Percentiles rank a stretch among this genome's conserved stretches.
phyloP scores from a whole-genome alignment of 2,113 vertebrate genomes.

The Mola mola region DNA sequence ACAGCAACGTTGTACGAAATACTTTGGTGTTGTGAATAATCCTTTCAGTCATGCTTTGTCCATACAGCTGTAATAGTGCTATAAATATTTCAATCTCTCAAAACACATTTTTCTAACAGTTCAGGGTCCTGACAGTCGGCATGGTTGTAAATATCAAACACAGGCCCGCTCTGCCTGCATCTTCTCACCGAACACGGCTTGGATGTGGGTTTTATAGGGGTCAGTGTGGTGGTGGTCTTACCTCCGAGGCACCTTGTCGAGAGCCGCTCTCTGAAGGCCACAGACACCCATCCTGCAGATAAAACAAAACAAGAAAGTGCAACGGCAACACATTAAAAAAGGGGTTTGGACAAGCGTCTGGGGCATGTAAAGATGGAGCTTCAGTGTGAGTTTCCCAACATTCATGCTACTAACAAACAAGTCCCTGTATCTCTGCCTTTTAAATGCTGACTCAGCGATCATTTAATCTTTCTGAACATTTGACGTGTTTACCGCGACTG shows the following conservation, averaged over 20 bases:
- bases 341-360: no score
- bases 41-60: not conserved
- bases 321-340: no score
- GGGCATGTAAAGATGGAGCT: not conserved
- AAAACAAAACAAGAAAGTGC: constrained; percentile 7
- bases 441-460: not conserved
- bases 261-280: constrained; percentile 76
- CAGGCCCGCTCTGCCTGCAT: no score
- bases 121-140: no score
- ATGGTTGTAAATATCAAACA: no score
- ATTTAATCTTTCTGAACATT: not conserved
- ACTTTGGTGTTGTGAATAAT: not conserved
- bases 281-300: constrained; percentile 74
- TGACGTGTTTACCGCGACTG: not conserved
- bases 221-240: constrained; percentile 42
- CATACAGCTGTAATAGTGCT: not conserved
- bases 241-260: constrained; percentile 77
- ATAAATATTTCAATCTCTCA: not conserved
- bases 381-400: not conserved
- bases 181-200: no score
- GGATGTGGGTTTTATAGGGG: not conserved
- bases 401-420: no score
- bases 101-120: not conserved
- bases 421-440: not conserved
- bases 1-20: not conserved